Evolutionary conservation across 2,113 vertebrate species (phyloP), one percentile per base, ranked within the genome.

Genomic region (Leuciscus idus): DNA sequence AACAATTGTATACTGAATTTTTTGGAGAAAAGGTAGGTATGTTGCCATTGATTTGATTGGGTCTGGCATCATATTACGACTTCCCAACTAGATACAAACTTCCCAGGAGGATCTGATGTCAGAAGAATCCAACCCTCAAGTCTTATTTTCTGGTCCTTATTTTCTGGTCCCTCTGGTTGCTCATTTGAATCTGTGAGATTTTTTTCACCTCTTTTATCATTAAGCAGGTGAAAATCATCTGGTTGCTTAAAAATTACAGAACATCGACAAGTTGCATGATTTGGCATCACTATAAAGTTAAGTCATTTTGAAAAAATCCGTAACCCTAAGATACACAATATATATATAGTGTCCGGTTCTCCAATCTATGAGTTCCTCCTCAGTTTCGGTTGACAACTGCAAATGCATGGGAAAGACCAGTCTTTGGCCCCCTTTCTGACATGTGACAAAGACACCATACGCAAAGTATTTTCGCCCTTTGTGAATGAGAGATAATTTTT

Each of bases 331-430:
- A 66, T 66, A 30, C 13, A 26, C 6, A 66, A 66, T 15, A 66
- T 64, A 10, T 70, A 36, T 36, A 43, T 43, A 43, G 26, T 30
- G 13, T 8, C 68, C 21, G 19, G 19, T 43, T 43, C 19, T 11
- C 68, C 10, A 72, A 23, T 43, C 74, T 76, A 26, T 50, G 15
- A 50, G 15, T 76, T 76, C 43, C 43, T 46, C 72, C 11, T n/a
- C 21, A 52, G 87, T 90, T 92, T 87, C 84, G 33, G 84, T 76
- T 90, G 88, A 91, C 86, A 92, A 91, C 86, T 33, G 46, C 79
- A 84, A 85, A 64, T 68, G 72, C 66, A 84, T 57, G 46, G 12
- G 48, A 76, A 76, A 19, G 46, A 52, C 52, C 78, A 46, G 17
- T 87, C 75, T 84, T 88, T 85, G 87, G 75, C 77, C 39, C 28